phyloP scores from a whole-genome alignment of 2,113 vertebrate genomes.

The Melanerpes aurifrons region DNA sequence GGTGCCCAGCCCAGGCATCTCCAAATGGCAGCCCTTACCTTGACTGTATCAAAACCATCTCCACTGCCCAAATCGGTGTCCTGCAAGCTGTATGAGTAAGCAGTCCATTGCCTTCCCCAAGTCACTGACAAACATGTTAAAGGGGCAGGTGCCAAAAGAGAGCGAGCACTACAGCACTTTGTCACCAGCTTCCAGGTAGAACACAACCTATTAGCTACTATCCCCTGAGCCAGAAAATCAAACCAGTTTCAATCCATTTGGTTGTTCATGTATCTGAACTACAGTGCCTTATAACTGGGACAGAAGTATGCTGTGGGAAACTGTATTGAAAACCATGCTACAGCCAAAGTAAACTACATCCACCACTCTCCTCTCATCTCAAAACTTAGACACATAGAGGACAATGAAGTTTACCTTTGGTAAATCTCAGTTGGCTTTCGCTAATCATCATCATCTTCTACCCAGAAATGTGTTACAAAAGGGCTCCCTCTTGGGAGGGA shows the following conservation, averaged over 20 bases:
- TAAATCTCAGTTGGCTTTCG: neutral
- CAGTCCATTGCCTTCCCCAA: neutral
- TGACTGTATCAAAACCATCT: accelerated
- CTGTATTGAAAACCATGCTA: neutral
- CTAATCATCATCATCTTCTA: neutral
- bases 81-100: neutral
- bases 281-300: neutral
- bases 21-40: neutral
- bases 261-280: neutral
- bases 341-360: neutral
- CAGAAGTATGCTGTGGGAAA: neutral
- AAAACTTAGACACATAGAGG: neutral
- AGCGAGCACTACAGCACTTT: neutral
- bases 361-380: neutral
- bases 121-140: neutral
- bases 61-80: neutral
- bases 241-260: neutral
- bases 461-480: neutral
- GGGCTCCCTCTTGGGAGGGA: neutral
- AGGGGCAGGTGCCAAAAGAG: neutral
- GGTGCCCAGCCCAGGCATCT: neutral
- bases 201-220: neutral
- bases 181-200: neutral
- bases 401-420: neutral
- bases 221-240: neutral